Conservation (phyloP, 2,888 invertebrate species). For the Yponomeuta malinellus region DNA sequence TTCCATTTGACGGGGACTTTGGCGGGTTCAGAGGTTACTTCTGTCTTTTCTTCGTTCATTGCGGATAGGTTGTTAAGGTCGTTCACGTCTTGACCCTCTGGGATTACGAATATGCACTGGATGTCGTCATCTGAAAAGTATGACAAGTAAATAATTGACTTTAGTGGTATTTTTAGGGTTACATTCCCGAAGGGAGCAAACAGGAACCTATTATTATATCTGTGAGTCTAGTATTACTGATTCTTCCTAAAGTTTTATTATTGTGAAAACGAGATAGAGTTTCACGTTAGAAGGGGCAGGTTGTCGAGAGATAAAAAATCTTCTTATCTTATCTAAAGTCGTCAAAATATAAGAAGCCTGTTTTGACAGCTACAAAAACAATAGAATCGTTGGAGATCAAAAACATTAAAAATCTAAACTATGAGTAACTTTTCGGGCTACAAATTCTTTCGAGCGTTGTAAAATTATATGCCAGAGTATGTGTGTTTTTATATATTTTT, state of each 20-base stretch:
- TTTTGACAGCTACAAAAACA: too few relatives aligned
- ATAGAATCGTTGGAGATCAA: too few relatives aligned
- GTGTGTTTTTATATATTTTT: too few relatives aligned
- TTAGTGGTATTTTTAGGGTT: not conserved
- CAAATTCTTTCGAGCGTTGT: too few relatives aligned
- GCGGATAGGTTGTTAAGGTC: slow-evolving; percentile 39
- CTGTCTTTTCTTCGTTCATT: slow-evolving; percentile 26
- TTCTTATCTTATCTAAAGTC: too few relatives aligned
- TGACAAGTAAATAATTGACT: slow-evolving; percentile 7
- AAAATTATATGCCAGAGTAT: too few relatives aligned
- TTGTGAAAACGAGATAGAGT: too few relatives aligned
- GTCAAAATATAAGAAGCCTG: too few relatives aligned
- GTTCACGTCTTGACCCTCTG: slow-evolving; percentile 50
- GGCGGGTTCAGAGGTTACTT: slow-evolving; percentile 14
- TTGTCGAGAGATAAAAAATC: too few relatives aligned
- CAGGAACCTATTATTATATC: not conserved
- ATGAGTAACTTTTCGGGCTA: too few relatives aligned
- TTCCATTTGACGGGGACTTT: slow-evolving; percentile 41
- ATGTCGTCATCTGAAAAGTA: slow-evolving; percentile 58
- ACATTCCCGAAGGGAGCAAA: not conserved
- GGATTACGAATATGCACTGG: slow-evolving; percentile 62
- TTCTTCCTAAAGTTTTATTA: not conserved
- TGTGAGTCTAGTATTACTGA: not conserved
- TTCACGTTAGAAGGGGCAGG: too few relatives aligned
- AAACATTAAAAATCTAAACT: too few relatives aligned